Base-by-base conservation (phyloP, 2,888 invertebrate species). In the Subacronicta megacephala region DNA sequence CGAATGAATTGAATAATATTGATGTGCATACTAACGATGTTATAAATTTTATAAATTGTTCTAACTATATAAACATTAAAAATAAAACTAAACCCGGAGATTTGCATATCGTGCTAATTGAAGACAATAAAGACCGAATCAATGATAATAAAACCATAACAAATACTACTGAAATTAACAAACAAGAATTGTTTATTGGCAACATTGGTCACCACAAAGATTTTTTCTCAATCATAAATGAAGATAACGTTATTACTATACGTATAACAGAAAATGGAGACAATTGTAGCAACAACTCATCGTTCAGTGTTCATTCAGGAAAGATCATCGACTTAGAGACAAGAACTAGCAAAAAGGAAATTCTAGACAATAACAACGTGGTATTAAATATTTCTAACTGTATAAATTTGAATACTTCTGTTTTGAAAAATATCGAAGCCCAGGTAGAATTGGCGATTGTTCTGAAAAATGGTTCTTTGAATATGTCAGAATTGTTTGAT, bases 31-130 rank as follows among this genome's bases (percentile, higher is more conserved):
- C 4, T 7, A 46, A 9, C 31, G 29, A 37, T 12, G 18, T 35
- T 23, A 29, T 57, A 12, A 3, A 41, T 49, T 65, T 65, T 12
- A 18, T n/a, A n/a, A 51, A 51, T 13, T 65, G 65, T 41, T 51
- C 35, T 3, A 50, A 20, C 7, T 9, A 33, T 18, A 17, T 5
- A 17, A 23, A 49, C 12, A 3, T 3, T 0, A 20, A 7, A 10
- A 16, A 12, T 17, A 20, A 5, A 45, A 38, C 16, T 29, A n/a
- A 41, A 12, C 10, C 12, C 7, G 2, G 1, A 20, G 1, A 29
- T 0, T 7, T 9, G 7, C 15, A 33, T 16, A 7, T 9, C 4
- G 23, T 15, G 1, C 6, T 17, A 15, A 16, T 7, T 15, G 7
- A 12, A 9, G 13, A 41, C 3, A 18, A 5, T 12, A 42, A n/a